A percentile compares a stretch with the other conserved stretches of the same genome.
phyloP scores from a whole-genome alignment of 1,140 invertebrate genomes.

The Neotoxoptera formosana region DNA sequence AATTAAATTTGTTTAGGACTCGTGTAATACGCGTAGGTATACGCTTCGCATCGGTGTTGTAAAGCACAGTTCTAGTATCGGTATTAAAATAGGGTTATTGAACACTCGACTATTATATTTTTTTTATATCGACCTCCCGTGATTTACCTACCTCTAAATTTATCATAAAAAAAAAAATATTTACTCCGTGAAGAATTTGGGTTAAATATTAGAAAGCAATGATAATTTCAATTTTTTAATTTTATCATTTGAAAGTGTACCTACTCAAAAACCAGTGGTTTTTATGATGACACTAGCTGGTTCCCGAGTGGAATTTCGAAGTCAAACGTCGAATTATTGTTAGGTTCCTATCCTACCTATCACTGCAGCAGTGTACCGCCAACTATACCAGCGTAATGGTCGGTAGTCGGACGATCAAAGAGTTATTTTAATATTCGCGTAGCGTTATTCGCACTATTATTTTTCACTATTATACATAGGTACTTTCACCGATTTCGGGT shows the following conservation, averaged over 20 bases:
- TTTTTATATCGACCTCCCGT: not conserved
- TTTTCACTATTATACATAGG: not conserved
- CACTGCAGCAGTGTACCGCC: not conserved
- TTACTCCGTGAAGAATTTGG: not conserved
- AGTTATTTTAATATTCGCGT: not conserved
- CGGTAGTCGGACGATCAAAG: not conserved
- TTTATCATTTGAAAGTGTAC: not conserved
- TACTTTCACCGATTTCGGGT: not conserved
- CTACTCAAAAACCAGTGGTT: not conserved
- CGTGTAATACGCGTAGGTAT: not conserved
- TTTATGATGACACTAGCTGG: no score
- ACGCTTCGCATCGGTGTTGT: no score
- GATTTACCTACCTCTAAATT: not conserved
- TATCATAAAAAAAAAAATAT: not conserved
- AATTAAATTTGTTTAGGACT: not conserved
- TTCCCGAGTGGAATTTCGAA: not conserved
- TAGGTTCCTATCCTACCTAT: not conserved
- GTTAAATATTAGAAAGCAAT: not conserved
- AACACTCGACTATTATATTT: not conserved
- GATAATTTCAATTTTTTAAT: not conserved
- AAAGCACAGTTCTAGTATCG: no score
- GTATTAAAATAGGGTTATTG: no score
- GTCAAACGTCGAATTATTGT: not conserved
- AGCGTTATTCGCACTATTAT: not conserved
- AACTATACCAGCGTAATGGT: not conserved